Evolutionary conservation across 2,797 vertebrate species (phyloP).

Genomic region (Microctenopoma steveboyesi): DNA sequence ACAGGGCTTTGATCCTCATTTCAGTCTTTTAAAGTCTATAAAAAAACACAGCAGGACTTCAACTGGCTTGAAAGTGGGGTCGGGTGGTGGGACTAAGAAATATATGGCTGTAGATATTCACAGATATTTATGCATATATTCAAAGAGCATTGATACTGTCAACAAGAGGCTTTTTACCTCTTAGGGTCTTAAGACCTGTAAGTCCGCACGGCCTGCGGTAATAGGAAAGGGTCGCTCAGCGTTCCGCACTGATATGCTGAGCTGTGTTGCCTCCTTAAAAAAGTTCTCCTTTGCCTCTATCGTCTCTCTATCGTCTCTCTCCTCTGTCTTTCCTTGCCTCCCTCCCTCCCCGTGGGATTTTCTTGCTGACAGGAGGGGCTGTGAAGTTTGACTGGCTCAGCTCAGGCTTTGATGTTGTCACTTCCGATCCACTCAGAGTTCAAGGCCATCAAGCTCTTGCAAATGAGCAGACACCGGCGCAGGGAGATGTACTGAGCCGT

Average conservation of each 20-base stretch:
- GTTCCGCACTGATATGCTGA: conserved; percentile 31
- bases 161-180: conserved; percentile 57
- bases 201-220: conserved; percentile 32
- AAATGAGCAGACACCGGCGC: conserved; percentile 74
- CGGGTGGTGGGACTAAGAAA: conserved; percentile 27
- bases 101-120: conserved; percentile 40
- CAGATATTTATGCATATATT: conserved; percentile 56
- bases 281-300: conserved; percentile 51
- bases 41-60: conserved; percentile 62
- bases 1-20: conserved; percentile 78
- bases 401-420: conserved; percentile 84
- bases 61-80: conserved; percentile 47
- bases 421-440: conserved; percentile 82
- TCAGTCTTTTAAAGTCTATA: conserved; percentile 73
- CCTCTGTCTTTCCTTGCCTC: conserved; percentile 21
- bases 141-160: conserved; percentile 45
- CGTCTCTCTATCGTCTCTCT: conserved; percentile 26
- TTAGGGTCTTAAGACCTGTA: conserved; percentile 49
- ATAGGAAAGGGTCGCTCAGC: conserved; percentile 32
- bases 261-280: conserved; percentile 33
- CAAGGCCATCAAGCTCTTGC: conserved; percentile 81
- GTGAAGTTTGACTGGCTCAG: conserved; percentile 82
- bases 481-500: conserved; percentile 47
- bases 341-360: conserved; percentile 61
- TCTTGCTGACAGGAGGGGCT: conserved; percentile 69